These are phyloP conservation scores for Phalacrocorax brasilianus DNA, from an alignment of 2,113 vertebrate genomes.

Conservation along the genomic window DNA sequence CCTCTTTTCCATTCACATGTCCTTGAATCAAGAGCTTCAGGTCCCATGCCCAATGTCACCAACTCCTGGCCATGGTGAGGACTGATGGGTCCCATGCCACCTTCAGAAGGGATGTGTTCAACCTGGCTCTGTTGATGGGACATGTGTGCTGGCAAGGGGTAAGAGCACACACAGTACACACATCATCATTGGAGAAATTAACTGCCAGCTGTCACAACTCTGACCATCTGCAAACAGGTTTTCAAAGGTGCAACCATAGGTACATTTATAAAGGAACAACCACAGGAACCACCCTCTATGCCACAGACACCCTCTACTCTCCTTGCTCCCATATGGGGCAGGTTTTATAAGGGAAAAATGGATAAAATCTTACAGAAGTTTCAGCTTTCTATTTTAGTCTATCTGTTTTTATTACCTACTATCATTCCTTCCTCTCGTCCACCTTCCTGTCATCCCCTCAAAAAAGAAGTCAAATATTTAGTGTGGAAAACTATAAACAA, in stretches of 20 bases:
- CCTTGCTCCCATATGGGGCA: neutral
- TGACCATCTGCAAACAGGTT: neutral
- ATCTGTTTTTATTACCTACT: neutral
- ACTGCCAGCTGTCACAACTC: neutral
- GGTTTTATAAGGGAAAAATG: neutral
- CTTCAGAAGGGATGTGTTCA: neutral
- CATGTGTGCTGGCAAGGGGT: neutral
- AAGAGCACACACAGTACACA: neutral
- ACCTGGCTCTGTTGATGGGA: neutral
- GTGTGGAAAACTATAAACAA: neutral
- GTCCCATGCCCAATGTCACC: accelerated
- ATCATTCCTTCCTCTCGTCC: neutral
- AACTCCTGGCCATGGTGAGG: accelerated
- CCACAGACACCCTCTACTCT: neutral
- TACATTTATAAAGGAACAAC: neutral
- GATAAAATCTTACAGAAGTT: neutral
- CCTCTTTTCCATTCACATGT: neutral
- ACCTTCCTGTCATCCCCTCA: neutral
- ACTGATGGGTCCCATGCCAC: accelerated
- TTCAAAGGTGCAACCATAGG: neutral
- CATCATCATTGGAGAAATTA: accelerated
- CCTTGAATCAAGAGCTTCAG: neutral
- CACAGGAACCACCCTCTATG: neutral
- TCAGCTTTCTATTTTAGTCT: neutral
- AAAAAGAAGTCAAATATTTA: neutral